Evolutionary conservation across 2,113 vertebrate species (phyloP), one percentile per base, ranked within the genome.

Genomic region (Plectropomus leopardus): DNA sequence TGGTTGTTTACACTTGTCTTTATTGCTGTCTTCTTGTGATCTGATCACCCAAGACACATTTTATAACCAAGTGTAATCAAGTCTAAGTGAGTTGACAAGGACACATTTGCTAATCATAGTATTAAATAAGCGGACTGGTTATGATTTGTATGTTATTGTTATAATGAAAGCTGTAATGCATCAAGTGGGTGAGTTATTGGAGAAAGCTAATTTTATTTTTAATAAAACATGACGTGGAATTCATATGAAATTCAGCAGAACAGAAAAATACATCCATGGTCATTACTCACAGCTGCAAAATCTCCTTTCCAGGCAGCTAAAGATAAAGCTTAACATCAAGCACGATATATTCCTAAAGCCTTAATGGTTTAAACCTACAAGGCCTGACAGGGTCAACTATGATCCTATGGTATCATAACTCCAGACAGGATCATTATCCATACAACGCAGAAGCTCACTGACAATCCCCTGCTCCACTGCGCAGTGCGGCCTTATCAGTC

Each of bases 401-500:
- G 75, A 87, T 87, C 70, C 64, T 7, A 0, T 16, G 45, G 48
- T 60, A 83, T 78, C 34, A 76, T 65, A 83, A 70, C 48, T 59
- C 50, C 50, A 59, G 74, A 68, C 72, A 13, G 74, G 82, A 76
- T 83, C 60, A 60, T 55, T 67, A 78, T 66, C 84, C 55, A 58
- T 36, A 28, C 65, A 76, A 63, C 63, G 21, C 63, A 48, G 70
- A 60, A 47, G 64, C 74, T 73, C 63, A 2, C 34, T 36, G 58
- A 48, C 70, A 76, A 87, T 82, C 69, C 81, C 21, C 32, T 15
- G 79, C 57, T 76, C 30, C 66, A 45, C 23, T 23, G 72, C 23
- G n/a, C n/a, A 11, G 21, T 6, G 0, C 7, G 7, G 71, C 58
- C 68, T 71, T 73, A 90, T 88, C 91, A 9, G 65, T 13, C 61